phyloP scores from a whole-genome alignment of 2,113 vertebrate species.

The Typhlomys cinereus region DNA sequence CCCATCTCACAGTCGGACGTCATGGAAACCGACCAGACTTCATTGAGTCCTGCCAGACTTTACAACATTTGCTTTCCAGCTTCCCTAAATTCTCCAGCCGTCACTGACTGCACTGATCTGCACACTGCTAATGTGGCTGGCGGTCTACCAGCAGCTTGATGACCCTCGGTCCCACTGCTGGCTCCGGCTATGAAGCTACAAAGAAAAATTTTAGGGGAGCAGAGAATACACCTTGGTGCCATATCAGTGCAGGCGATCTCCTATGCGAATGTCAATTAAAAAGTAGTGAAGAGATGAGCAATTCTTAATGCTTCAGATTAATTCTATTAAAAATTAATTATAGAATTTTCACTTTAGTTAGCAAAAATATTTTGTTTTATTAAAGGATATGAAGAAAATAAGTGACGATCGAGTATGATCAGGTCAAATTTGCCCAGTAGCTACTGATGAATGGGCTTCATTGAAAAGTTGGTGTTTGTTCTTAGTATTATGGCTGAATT shows the following conservation, averaged over 20 bases:
- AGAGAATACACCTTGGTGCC: not conserved
- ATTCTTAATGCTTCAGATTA: constrained; percentile 41
- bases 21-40: not conserved
- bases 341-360: constrained; percentile 11
- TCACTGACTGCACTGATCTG: not conserved
- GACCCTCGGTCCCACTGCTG: no score
- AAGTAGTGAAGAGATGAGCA: not conserved
- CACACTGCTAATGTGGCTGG: not conserved
- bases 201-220: constrained; percentile 41
- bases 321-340: not conserved
- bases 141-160: constrained; percentile 6
- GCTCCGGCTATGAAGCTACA: not conserved
- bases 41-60: not conserved
- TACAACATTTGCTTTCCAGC: not conserved
- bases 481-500: not conserved
- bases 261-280: not conserved
- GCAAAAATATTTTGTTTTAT: constrained; percentile 23
- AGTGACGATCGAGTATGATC: not conserved
- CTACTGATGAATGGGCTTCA: not conserved
- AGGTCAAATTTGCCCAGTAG: not conserved
- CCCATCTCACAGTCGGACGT: not conserved
- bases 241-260: not conserved
- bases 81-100: not conserved
- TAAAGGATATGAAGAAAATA: not conserved
- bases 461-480: not conserved